These are phyloP conservation scores for Deilephila elpenor DNA, from an alignment of 2,888 invertebrate species.

Conservation along the genomic window DNA sequence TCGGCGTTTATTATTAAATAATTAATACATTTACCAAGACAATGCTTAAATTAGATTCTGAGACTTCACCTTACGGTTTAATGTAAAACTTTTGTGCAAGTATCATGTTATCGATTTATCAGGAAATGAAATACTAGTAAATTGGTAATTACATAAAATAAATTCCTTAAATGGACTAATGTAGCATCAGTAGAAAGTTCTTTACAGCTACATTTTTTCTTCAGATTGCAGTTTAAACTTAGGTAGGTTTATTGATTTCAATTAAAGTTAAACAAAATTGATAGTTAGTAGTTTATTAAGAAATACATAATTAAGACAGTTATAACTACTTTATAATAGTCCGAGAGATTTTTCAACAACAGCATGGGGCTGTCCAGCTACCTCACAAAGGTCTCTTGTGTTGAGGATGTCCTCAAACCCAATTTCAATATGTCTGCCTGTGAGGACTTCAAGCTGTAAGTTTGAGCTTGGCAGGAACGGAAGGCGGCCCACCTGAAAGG, in stretches of 20 bases:
- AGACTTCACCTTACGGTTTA: too few relatives aligned
- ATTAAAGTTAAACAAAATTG: not conserved
- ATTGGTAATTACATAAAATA: too few relatives aligned
- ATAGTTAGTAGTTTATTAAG: constrained; percentile 18
- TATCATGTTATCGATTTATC: too few relatives aligned
- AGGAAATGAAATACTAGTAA: too few relatives aligned
- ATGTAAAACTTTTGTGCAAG: too few relatives aligned
- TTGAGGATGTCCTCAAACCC: constrained; percentile 92
- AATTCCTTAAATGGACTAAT: too few relatives aligned
- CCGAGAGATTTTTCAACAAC: constrained; percentile 90
- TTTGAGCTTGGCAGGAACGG: constrained; percentile 90
- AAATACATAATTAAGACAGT: not conserved
- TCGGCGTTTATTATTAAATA: not conserved
- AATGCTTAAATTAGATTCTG: too few relatives aligned
- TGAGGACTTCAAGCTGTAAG: constrained; percentile 88
- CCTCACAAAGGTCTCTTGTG: constrained; percentile 88
- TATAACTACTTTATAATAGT: constrained; percentile 70
- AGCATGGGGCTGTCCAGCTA: constrained; percentile 92
- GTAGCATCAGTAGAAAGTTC: too few relatives aligned
- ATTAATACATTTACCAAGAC: too few relatives aligned
- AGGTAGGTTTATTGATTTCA: too few relatives aligned
- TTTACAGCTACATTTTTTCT: too few relatives aligned
- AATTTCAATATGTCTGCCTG: constrained; percentile 90
- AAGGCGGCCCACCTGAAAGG: constrained; percentile 81
- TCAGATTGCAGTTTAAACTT: too few relatives aligned